A percentile compares a stretch with the other conserved stretches of the same genome.
phyloP scores from a whole-genome alignment of 1,140 invertebrate genomes.

The Drosophila ananassae region DNA sequence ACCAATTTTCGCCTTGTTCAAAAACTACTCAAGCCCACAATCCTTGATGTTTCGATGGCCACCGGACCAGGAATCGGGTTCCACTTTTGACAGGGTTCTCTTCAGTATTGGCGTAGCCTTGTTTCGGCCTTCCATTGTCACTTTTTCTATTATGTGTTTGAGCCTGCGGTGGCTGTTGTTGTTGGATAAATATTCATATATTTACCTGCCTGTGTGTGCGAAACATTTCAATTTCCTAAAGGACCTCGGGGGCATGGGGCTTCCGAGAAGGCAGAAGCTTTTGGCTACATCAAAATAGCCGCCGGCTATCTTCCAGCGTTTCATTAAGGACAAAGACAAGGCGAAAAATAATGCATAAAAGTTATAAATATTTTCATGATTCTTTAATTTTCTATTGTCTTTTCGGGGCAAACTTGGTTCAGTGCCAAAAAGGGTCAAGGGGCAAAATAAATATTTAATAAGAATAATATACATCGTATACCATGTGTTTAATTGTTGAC shows the following conservation, averaged over 20 bases:
- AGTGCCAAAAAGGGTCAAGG: too few species aligned
- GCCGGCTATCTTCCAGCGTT: slow-evolving; percentile 63
- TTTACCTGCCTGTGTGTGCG: slow-evolving; percentile 41
- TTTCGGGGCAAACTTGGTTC: too few species aligned
- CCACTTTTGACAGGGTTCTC: slow-evolving; percentile 1
- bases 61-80: neutral
- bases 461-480: too few species aligned
- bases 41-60: slow-evolving; percentile 47
- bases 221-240: slow-evolving; percentile 77
- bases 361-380: slow-evolving; percentile 7
- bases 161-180: slow-evolving; percentile 51
- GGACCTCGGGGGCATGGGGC: slow-evolving; percentile 41
- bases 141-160: slow-evolving; percentile 67
- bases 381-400: too few species aligned
- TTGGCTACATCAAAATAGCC: slow-evolving; percentile 59
- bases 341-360: slow-evolving; percentile 21
- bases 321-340: slow-evolving; percentile 55
- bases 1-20: slow-evolving; percentile 64
- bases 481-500: neutral
- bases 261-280: slow-evolving; percentile 23
- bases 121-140: slow-evolving; percentile 57
- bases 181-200: slow-evolving; percentile 70
- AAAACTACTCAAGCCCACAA: slow-evolving; percentile 60
- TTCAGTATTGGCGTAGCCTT: slow-evolving; percentile 18
- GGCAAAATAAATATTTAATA: too few species aligned